phyloP scores from a whole-genome alignment of 2,888 invertebrate genomes.

The Oithona nana region DNA sequence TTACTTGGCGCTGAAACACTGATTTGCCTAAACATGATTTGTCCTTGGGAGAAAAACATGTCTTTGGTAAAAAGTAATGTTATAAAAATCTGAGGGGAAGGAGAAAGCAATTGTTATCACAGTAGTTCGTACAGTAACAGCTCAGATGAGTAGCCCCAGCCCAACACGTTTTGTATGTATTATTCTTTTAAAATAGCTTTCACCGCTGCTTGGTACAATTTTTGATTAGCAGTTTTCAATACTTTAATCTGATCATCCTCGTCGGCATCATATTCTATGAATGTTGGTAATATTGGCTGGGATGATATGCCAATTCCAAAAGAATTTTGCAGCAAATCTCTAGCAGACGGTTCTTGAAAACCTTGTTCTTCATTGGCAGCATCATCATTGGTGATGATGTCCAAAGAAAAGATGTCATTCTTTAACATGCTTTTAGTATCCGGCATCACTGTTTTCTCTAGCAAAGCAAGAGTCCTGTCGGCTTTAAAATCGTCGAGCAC shows the following conservation, averaged over 20 bases:
- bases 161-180: too few species aligned
- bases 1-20: conserved; percentile 75
- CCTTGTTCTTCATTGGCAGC: not conserved
- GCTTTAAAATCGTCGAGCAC: conserved; percentile 18
- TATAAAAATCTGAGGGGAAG: too few species aligned
- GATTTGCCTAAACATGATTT: not conserved
- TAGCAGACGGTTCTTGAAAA: not conserved
- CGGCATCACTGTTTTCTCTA: not conserved
- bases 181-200: conserved; percentile 29
- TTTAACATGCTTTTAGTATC: not conserved
- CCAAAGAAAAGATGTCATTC: not conserved
- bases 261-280: not conserved
- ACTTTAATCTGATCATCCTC: conserved; percentile 31
- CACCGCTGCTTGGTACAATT: conserved; percentile 38
- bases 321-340: not conserved
- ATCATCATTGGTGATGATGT: too few species aligned
- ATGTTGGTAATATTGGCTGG: too few species aligned
- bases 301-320: too few species aligned
- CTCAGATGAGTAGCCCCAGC: too few species aligned
- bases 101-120: too few species aligned
- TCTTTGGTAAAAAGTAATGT: too few species aligned
- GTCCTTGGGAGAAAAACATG: too few species aligned
- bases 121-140: too few species aligned
- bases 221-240: conserved; percentile 38
- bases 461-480: not conserved